A percentile compares a stretch with the other conserved stretches of the same genome.
Conservation (phyloP, 2,113 vertebrate genomes). For the Symphodus melops region DNA sequence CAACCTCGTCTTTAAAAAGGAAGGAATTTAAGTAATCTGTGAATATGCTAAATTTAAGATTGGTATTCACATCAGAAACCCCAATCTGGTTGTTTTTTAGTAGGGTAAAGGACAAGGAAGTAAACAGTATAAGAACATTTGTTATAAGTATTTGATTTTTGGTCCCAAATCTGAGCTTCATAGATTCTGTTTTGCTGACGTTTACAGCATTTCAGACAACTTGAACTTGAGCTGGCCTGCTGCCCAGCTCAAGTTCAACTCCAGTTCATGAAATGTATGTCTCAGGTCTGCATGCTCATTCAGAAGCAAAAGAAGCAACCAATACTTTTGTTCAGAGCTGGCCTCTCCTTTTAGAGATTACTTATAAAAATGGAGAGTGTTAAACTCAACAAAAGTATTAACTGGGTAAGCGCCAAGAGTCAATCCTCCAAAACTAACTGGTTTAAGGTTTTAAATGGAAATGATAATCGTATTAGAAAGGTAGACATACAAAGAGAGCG, state of each 20-base stretch:
- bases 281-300: not conserved
- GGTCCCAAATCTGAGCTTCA: constrained; percentile 10
- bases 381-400: constrained; percentile 72
- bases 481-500: constrained; percentile 69
- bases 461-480: constrained; percentile 80
- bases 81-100: too few species aligned
- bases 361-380: constrained; percentile 54
- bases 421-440: constrained; percentile 82
- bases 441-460: constrained; percentile 81
- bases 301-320: constrained; percentile 12
- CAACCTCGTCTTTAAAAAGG: too few species aligned
- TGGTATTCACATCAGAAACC: too few species aligned
- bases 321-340: not conserved
- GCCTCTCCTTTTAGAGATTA: constrained; percentile 51
- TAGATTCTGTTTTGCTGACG: not conserved
- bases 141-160: too few species aligned
- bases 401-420: constrained; percentile 75
- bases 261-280: constrained; percentile 19
- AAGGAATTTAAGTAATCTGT: too few species aligned
- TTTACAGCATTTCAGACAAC: constrained; percentile 11
- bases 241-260: constrained; percentile 30
- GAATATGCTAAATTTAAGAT: too few species aligned
- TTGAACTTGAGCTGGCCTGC: constrained; percentile 15
- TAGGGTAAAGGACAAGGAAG: too few species aligned
- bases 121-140: too few species aligned